phyloP scores from a whole-genome alignment of 2,888 invertebrate species.

The Andrena bucephala region DNA sequence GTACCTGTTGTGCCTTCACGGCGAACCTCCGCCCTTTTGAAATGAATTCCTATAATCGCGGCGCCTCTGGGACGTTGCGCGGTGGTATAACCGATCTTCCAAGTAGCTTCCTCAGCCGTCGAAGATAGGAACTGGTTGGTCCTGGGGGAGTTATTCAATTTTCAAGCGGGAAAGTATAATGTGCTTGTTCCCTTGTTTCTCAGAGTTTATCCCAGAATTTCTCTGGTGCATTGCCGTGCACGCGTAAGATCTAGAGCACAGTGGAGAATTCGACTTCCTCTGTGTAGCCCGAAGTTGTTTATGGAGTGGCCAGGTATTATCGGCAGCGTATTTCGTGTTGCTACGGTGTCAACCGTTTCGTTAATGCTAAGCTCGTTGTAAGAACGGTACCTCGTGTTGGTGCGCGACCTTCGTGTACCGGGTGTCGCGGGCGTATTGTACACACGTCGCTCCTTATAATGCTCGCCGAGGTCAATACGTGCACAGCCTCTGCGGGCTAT shows the following conservation, averaged over 20 bases:
- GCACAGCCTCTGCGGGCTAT: constrained; percentile 6
- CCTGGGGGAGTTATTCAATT: too few species aligned
- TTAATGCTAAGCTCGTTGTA: constrained; percentile 15
- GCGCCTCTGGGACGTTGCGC: too few species aligned
- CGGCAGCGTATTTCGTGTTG: constrained; percentile 32
- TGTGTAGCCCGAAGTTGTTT: background rate
- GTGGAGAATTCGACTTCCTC: too few species aligned
- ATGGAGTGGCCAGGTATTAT: constrained; percentile 10
- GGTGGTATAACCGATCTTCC: too few species aligned
- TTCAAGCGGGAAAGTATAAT: too few species aligned
- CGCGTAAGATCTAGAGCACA: too few species aligned
- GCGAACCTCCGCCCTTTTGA: background rate
- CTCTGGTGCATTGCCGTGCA: background rate
- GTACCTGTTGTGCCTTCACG: background rate
- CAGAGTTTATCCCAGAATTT: background rate
- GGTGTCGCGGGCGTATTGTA: constrained; percentile 9
- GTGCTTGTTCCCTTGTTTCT: background rate
- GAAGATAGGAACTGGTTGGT: too few species aligned
- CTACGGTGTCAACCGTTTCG: constrained; percentile 36
- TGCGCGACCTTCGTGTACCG: constrained; percentile 16
- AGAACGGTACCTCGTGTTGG: constrained; percentile 43
- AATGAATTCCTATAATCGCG: too few species aligned
- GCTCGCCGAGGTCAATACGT: constrained; percentile 29
- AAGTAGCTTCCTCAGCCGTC: too few species aligned
- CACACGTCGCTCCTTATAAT: constrained; percentile 22